phyloP scores from a whole-genome alignment of 2,113 vertebrate species.

The Tenebrosternarchus preto region DNA sequence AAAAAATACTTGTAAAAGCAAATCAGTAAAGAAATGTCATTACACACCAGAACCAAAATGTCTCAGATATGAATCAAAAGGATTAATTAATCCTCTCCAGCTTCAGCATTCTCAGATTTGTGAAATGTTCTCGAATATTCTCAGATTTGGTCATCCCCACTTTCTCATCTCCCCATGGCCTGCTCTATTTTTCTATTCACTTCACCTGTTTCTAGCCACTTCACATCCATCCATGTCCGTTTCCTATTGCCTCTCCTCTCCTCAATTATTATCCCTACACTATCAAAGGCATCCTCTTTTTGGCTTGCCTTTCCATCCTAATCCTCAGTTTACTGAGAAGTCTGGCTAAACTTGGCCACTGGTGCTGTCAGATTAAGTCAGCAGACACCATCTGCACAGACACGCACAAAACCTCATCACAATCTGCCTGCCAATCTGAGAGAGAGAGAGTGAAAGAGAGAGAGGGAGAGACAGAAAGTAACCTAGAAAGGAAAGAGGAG shows the following conservation, averaged over 20 bases:
- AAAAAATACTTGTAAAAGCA: neutral
- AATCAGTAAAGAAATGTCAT: neutral
- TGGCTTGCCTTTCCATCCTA: neutral
- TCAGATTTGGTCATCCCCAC: conserved; percentile 11
- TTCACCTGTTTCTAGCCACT: neutral
- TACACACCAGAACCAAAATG: neutral
- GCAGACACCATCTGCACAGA: conserved; percentile 41
- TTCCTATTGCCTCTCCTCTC: neutral
- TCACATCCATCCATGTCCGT: neutral
- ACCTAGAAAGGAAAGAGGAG: conserved; percentile 4
- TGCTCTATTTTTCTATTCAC: conserved; percentile 2
- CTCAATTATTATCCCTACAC: neutral
- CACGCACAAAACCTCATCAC: conserved; percentile 12
- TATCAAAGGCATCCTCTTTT: neutral
- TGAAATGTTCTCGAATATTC: conserved; percentile 2
- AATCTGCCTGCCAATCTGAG: conserved; percentile 38
- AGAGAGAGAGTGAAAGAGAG: conserved; percentile 9
- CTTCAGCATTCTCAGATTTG: neutral
- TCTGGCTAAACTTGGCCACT: conserved; percentile 33
- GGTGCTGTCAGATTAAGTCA: conserved; percentile 52
- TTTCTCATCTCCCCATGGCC: conserved; percentile 18
- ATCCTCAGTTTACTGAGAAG: conserved; percentile 8
- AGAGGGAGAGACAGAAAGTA: neutral
- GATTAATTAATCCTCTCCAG: neutral
- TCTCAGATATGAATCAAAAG: neutral